These are phyloP conservation scores for Eurois occulta DNA, from an alignment of 2,888 invertebrate genomes.

Conservation along the genomic window DNA sequence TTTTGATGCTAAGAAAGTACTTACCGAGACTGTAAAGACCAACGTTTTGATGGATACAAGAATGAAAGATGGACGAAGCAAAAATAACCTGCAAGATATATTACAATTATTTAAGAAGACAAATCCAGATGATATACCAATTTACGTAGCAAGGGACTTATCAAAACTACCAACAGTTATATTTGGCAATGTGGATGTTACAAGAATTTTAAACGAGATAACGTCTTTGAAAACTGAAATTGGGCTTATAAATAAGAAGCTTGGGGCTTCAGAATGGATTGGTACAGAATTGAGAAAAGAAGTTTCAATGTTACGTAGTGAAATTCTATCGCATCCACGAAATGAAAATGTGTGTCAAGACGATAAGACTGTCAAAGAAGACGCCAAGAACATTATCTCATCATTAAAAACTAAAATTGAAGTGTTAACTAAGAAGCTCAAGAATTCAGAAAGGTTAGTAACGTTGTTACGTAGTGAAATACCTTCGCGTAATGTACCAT, in stretches of 20 bases:
- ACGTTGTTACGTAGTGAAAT: background rate
- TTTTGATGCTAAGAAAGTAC: constrained; percentile 16
- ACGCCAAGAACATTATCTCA: background rate
- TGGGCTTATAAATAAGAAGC: constrained; percentile 6
- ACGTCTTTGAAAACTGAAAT: constrained; percentile 16
- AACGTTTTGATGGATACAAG: background rate
- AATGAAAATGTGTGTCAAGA: too few relatives aligned
- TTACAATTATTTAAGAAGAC: constrained; percentile 20
- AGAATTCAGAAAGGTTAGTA: constrained; percentile 13
- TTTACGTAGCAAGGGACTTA: constrained; percentile 20
- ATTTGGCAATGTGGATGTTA: background rate
- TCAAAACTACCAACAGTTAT: constrained; percentile 17
- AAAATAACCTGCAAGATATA: constrained; percentile 8
- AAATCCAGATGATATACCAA: constrained; percentile 4
- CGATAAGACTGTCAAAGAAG: background rate
- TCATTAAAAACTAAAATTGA: constrained; percentile 9
- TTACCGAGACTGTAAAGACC: background rate
- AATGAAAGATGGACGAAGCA: background rate
- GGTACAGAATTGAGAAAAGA: constrained; percentile 9
- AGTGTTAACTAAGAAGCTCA: constrained; percentile 14
- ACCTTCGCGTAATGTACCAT: background rate
- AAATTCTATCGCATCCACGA: too few relatives aligned
- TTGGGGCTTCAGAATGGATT: constrained; percentile 9
- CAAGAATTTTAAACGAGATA: constrained; percentile 23
- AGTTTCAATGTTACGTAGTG: constrained; percentile 14